Evolutionary conservation across 2,888 invertebrate genomes (phyloP).

Genomic region (Philaethria dido): DNA sequence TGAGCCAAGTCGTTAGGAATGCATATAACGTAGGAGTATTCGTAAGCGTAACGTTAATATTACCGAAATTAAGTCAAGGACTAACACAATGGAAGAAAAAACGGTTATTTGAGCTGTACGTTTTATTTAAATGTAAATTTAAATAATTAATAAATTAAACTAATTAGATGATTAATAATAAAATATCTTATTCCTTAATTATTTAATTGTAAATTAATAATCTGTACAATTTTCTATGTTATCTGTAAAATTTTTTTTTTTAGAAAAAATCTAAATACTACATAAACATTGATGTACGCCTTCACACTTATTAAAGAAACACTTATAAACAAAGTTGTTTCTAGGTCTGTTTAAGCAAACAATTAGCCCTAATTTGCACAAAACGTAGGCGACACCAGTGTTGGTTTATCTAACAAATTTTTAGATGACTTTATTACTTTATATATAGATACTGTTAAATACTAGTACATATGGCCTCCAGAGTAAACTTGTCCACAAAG

Average conservation of each 20-base stretch:
- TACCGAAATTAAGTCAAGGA: constrained; percentile 37
- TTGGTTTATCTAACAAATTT: background rate
- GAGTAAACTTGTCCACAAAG: no score
- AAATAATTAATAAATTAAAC: no score
- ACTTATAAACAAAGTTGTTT: constrained; percentile 13
- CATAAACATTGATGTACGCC: background rate
- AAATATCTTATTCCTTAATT: no score
- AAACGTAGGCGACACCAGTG: constrained; percentile 17
- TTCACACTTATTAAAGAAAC: background rate
- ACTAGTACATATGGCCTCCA: no score
- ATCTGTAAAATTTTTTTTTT: no score
- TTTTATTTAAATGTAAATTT: no score
- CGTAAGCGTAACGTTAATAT: constrained; percentile 18
- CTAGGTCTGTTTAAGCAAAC: constrained; percentile 21
- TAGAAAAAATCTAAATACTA: background rate
- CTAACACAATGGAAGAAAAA: constrained; percentile 18
- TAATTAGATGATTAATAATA: no score
- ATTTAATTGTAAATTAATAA: no score
- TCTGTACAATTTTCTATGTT: no score
- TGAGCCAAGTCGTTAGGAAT: constrained; percentile 37
- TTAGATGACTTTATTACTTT: background rate
- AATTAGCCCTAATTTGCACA: constrained; percentile 21
- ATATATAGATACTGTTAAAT: no score
- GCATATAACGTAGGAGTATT: constrained; percentile 32
- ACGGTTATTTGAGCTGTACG: no score